Evolutionary conservation across 2,797 vertebrate genomes (phyloP).

Genomic region (Coregonus suidteri): DNA sequence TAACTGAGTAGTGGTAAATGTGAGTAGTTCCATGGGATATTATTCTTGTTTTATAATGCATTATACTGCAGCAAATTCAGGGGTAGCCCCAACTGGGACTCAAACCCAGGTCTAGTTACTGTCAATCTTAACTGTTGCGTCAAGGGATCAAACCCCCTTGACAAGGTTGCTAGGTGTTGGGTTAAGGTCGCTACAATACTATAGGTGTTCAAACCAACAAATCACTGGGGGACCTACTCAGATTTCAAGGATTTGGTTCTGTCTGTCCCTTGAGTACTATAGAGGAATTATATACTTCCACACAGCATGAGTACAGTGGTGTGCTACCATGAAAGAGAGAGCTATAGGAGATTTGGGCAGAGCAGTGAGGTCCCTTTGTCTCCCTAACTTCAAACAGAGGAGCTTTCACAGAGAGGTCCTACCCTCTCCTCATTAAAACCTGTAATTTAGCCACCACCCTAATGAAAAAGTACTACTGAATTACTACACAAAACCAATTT

Average conservation of each 20-base stretch:
- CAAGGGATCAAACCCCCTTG: background rate
- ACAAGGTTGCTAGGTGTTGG: background rate
- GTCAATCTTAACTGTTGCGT: no score
- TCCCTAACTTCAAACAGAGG: background rate
- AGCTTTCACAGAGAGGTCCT: background rate
- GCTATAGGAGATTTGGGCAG: background rate
- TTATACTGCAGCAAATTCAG: background rate
- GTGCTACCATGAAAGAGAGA: background rate
- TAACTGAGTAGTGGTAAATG: background rate
- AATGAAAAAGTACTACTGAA: no score
- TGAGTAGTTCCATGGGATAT: background rate
- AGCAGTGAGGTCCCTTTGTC: background rate
- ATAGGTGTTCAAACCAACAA: background rate
- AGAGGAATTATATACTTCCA: background rate
- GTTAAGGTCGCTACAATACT: background rate
- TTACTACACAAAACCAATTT: no score
- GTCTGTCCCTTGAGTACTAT: background rate
- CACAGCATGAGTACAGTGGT: background rate
- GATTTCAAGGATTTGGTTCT: background rate
- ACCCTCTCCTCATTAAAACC: background rate
- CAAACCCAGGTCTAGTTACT: no score
- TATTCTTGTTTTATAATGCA: background rate
- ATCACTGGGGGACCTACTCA: background rate
- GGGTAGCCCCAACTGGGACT: no score
- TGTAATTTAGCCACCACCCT: background rate